These are phyloP conservation scores for Ficedula albicollis DNA, from an alignment of 2,797 vertebrate species.

Conservation along the genomic window DNA sequence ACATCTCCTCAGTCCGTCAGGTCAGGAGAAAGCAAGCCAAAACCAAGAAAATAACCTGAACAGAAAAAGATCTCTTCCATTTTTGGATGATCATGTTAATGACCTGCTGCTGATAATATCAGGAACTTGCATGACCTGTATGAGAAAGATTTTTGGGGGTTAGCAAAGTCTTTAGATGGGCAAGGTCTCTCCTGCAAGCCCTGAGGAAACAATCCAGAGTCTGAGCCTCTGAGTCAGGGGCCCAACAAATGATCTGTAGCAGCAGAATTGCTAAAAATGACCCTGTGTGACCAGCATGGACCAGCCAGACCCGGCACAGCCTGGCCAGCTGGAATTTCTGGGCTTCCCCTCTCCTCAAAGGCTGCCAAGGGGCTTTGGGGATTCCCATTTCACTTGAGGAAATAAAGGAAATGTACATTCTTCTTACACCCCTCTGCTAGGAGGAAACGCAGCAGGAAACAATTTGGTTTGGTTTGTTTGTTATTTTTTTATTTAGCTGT, in stretches of 20 bases:
- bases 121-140: background rate
- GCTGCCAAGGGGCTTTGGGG: background rate
- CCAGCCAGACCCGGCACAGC: rapidly evolving
- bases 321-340: rapidly evolving
- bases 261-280: background rate
- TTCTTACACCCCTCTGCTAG: background rate
- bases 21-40: background rate
- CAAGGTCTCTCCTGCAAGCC: background rate
- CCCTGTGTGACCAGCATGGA: background rate
- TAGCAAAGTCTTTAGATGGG: background rate
- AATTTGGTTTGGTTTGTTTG: no score
- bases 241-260: background rate
- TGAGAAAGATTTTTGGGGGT: background rate
- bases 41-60: background rate
- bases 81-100: background rate
- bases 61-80: background rate
- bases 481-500: background rate
- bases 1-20: background rate
- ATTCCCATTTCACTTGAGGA: background rate
- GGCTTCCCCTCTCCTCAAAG: background rate
- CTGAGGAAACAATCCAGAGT: background rate
- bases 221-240: background rate
- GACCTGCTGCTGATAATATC: background rate
- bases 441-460: background rate
- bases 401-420: background rate